phyloP scores from a whole-genome alignment of 2,797 vertebrate genomes.

The Chiroxiphia lanceolata region DNA sequence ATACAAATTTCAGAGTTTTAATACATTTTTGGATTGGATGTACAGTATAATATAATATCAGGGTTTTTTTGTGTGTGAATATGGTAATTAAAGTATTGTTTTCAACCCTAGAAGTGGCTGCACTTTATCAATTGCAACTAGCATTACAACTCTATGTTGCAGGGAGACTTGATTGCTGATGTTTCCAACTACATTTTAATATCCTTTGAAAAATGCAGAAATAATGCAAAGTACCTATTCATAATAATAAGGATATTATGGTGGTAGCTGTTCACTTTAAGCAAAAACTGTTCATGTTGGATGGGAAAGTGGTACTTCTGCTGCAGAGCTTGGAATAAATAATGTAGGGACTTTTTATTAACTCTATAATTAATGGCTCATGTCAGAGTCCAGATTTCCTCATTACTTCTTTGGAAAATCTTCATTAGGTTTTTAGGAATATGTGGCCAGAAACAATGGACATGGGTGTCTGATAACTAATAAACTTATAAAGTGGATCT shows the following conservation, averaged over 20 bases:
- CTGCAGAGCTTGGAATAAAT: conserved; percentile 52
- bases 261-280: conserved; percentile 22
- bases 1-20: not conserved
- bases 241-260: not conserved
- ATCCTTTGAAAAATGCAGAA: conserved; percentile 21
- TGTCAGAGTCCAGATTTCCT: conserved; percentile 55
- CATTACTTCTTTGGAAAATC: conserved; percentile 22
- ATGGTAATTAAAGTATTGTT: not conserved
- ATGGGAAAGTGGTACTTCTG: conserved; percentile 26
- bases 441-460: not conserved
- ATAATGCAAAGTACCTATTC: not conserved
- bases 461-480: not conserved
- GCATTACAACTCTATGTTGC: not conserved
- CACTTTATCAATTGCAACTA: not conserved
- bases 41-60: not conserved
- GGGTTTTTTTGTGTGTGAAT: not conserved
- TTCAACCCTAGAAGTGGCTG: not conserved
- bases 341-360: conserved; percentile 27
- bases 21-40: not conserved
- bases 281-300: conserved; percentile 30
- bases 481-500: not conserved
- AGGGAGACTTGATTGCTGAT: not conserved
- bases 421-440: conserved; percentile 18
- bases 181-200: conserved; percentile 10
- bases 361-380: conserved; percentile 48